Evolutionary conservation across 1,140 invertebrate species (phyloP), one percentile per base, ranked within the genome.

Genomic region (Hestina assimilis): DNA sequence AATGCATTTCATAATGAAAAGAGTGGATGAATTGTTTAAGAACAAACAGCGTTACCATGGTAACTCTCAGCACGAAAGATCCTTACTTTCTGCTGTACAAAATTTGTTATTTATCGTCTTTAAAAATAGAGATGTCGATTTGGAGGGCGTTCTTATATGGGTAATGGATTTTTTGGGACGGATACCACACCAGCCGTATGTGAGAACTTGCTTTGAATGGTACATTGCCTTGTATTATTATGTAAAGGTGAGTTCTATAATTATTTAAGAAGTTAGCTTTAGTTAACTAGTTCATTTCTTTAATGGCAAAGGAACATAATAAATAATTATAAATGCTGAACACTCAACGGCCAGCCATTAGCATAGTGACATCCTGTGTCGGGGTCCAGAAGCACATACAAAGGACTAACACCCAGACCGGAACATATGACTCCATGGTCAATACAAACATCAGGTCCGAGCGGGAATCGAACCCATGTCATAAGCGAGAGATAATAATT

Each of bases 31-130:
- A 4, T 35, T 68, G n/a, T 75, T 88, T 21, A 73, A 67, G 31
- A 79, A 70, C 17, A 85, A 84, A 45, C 66, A 61, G 28, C 72
- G 83, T n/a, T 88, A 88, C 45, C 79, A 87, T 33, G 75, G 69
- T 0, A 78, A 84, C 47, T 83, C 78, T 0, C 63, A 73, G 11
- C 33, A 63, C 0, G 82, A 88, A 29, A 71, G 74, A 42, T 59
- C 60, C 6, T 46, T 87, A 19, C 59, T 78, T 41, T 59, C 54
- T 2, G 70, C 59, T 6, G 9, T 87, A 19, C 80, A 85, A 54
- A 72, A 72, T 53, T 55, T 83, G 9, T 35, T 88, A 6, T 58
- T 77, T 21, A 63, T 80, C 23, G 57, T 69, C 1, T 54, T 79
- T 31, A 75, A 73, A 24, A 45, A 24, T 17, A 61, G 55, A 28